Conservation (phyloP, 2,797 vertebrate species). For the Artibeus jamaicensis region DNA sequence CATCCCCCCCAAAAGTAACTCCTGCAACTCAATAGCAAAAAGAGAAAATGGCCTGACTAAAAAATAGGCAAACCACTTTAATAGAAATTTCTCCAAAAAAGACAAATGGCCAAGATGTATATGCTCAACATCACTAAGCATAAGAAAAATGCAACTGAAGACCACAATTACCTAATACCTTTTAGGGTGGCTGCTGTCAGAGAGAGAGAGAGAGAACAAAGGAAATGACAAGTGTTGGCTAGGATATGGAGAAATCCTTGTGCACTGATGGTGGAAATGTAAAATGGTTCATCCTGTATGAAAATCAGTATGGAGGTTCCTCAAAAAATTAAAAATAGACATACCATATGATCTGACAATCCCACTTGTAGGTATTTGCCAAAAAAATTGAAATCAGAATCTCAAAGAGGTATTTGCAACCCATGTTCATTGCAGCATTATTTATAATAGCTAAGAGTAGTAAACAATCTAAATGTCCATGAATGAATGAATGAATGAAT, state of each 20-base stretch:
- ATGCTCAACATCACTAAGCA: neutral
- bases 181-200: neutral
- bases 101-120: neutral
- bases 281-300: neutral
- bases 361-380: neutral
- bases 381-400: neutral
- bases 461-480: neutral
- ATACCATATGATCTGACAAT: neutral
- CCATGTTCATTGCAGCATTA: neutral
- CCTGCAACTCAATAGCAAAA: neutral
- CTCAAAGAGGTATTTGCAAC: neutral
- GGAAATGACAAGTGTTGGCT: neutral
- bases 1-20: neutral
- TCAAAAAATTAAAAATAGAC: neutral
- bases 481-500: neutral
- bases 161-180: neutral
- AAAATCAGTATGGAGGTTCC: neutral
- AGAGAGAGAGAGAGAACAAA: neutral
- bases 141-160: neutral
- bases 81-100: neutral
- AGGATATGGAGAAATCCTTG: neutral
- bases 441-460: neutral
- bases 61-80: neutral
- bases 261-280: neutral
- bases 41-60: neutral